Evolutionary conservation across 2,888 invertebrate genomes (phyloP), one percentile per base, ranked within the genome.

Genomic region (Elysia crispata): DNA sequence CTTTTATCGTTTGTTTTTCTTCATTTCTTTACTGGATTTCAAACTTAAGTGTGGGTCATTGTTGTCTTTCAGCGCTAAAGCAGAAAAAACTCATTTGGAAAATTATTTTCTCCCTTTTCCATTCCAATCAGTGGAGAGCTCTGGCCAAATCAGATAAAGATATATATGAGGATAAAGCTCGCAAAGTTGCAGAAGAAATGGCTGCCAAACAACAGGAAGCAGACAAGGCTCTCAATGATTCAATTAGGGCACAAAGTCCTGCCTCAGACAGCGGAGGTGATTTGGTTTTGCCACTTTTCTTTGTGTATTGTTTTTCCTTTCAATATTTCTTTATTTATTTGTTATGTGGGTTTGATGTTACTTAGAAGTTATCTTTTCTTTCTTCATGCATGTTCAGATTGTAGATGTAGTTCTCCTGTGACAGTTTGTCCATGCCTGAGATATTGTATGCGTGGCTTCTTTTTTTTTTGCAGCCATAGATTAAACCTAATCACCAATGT

Each of bases 131-230:
- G 94, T 99, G 99, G 99, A 95, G 98, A 86, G 96, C 96, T 82
- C 94, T 99, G 85, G 95, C 97, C 0, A 94, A 96, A 0, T 94
- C 95, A 79, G 96, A 97, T 85, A 98, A 98, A 92, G 96, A 97
- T 92, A 94, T 95, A 83, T 99, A 98, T 95, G 99, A 99, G 93
- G 97, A 98, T 91, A 94, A 96, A 77, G 99, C 99, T 0, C 98
- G 89, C 79, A 88, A 87, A 76, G 87, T 89, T 41, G 89, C 90
- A 0, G 97, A 97, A 92, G 97, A 97, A 91, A 95, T 95, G 15
- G 94, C 95, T 31, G 95, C 95, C 1, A 94, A 94, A 81, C 89
- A 90, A 79, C 88, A 88, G 76, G 91, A 90, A 72, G 90, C 91
- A 6, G 89, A 90, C 60, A 82, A 86, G 33, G 89, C 89, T 89